phyloP scores from a whole-genome alignment of 2,888 invertebrate genomes.

The Drosophila picticornis region DNA sequence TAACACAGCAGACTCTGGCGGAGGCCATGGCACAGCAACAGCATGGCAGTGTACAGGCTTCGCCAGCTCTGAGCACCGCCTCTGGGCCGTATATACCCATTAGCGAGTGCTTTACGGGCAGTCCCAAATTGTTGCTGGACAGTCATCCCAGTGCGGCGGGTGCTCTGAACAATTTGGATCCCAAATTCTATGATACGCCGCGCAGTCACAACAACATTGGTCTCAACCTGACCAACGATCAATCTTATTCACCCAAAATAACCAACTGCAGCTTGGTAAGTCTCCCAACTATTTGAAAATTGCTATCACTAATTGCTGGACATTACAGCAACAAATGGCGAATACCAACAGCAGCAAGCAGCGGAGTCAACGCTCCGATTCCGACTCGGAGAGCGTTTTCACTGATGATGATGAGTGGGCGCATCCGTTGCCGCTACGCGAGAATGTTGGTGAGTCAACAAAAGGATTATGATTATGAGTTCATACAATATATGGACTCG shows the following conservation, averaged over 20 bases:
- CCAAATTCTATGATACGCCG: constrained; percentile 87
- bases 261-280: constrained; percentile 84
- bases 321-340: constrained; percentile 62
- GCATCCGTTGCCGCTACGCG: constrained; percentile 86
- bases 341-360: constrained; percentile 59
- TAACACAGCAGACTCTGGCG: constrained; percentile 80
- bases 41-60: constrained; percentile 86
- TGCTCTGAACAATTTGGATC: constrained; percentile 86
- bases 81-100: constrained; percentile 96
- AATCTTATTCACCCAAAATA: constrained; percentile 85
- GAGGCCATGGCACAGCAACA: constrained; percentile 71
- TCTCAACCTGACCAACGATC: constrained; percentile 85
- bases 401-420: constrained; percentile 90
- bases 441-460: constrained; percentile 80
- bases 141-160: constrained; percentile 53
- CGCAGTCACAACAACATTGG: constrained; percentile 85
- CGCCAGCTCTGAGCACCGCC: constrained; percentile 88
- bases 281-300: neutral
- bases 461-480: neutral
- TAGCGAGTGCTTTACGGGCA: constrained; percentile 96
- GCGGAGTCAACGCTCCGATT: constrained; percentile 86
- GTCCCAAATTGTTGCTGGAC: constrained; percentile 84
- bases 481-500: neutral
- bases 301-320: neutral
- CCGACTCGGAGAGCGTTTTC: constrained; percentile 89